phyloP scores from a whole-genome alignment of 2,113 vertebrate genomes.

The Hirundichthys speculiger region DNA sequence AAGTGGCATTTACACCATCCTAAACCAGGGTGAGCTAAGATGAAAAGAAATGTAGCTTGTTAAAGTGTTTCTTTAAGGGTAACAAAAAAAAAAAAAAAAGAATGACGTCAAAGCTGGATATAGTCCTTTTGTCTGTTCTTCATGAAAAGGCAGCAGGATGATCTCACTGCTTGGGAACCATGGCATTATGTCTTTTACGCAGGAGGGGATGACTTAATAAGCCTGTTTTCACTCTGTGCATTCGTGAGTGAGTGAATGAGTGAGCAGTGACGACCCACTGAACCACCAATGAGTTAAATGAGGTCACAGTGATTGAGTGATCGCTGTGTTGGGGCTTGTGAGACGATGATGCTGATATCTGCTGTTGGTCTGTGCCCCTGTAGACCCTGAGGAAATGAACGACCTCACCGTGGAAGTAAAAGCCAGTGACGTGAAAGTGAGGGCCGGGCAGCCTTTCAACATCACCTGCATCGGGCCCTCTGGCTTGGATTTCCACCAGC shows the following conservation, averaged over 20 bases:
- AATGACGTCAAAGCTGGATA: too few species aligned
- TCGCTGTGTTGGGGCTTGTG: conserved; percentile 15
- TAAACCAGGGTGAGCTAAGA: conserved; percentile 75
- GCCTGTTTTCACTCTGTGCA: too few species aligned
- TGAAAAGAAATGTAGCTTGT: not conserved
- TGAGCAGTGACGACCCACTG: too few species aligned
- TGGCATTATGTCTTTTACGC: conserved; percentile 59
- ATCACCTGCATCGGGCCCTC: conserved; percentile 87
- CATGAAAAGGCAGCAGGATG: conserved; percentile 18
- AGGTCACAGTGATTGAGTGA: conserved; percentile 33
- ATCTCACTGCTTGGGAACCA: conserved; percentile 30
- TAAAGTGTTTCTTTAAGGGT: not conserved
- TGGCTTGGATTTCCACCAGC: conserved; percentile 83
- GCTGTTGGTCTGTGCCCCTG: conserved; percentile 23
- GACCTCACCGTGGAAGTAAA: conserved; percentile 86
- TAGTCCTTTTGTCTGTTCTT: too few species aligned
- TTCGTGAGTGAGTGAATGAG: too few species aligned
- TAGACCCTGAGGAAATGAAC: conserved; percentile 63
- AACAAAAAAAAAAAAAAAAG: not conserved
- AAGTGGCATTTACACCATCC: conserved; percentile 85
- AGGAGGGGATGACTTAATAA: conserved; percentile 34
- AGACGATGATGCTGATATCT: conserved; percentile 38
- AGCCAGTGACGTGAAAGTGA: conserved; percentile 84
- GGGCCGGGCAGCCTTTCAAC: conserved; percentile 85
- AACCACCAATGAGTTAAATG: conserved; percentile 19